phyloP scores from a whole-genome alignment of 2,797 vertebrate genomes.

The Arnoldichthys spilopterus region DNA sequence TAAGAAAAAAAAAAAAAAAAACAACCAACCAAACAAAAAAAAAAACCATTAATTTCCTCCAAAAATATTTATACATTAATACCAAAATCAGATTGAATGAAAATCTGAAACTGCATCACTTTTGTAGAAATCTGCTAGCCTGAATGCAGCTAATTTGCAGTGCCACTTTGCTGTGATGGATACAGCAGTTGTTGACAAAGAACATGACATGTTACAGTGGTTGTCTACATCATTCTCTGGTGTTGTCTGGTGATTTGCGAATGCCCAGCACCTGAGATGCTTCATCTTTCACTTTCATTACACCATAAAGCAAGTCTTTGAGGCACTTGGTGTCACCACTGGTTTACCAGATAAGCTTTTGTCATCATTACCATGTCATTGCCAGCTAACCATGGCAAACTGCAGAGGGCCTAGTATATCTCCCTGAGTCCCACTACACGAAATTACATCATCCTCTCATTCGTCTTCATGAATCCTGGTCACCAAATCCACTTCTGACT shows the following conservation, averaged over 20 bases:
- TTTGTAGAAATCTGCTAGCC: slow-evolving; percentile 1
- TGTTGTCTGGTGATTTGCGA: slow-evolving; percentile 70
- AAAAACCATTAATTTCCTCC: too few relatives aligned
- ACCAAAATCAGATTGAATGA: not conserved
- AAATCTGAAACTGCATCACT: not conserved
- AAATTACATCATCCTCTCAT: slow-evolving; percentile 74
- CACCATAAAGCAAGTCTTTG: slow-evolving; percentile 71
- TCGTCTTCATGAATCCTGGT: slow-evolving; percentile 72
- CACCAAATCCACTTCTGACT: slow-evolving; percentile 63
- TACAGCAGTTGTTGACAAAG: slow-evolving; percentile 77
- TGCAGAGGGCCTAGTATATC: slow-evolving; percentile 59
- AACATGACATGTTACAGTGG: slow-evolving; percentile 64
- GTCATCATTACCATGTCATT: slow-evolving; percentile 77
- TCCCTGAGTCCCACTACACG: slow-evolving; percentile 57
- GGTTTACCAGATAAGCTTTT: slow-evolving; percentile 74
- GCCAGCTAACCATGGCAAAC: slow-evolving; percentile 66
- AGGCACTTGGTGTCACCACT: slow-evolving; percentile 63
- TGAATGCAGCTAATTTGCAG: slow-evolving; percentile 61
- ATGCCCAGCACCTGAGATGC: slow-evolving; percentile 65
- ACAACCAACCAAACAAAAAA: too few relatives aligned
- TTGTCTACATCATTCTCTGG: slow-evolving; percentile 61
- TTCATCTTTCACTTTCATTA: slow-evolving; percentile 80
- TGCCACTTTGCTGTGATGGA: slow-evolving; percentile 70
- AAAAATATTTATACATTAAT: not conserved
- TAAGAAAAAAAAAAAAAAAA: too few relatives aligned